Percentiles rank a stretch among this genome's conserved stretches.
These are phyloP conservation scores for Tetramorium bicarinatum DNA, from an alignment of 2,888 invertebrate species.

Conservation along the genomic window DNA sequence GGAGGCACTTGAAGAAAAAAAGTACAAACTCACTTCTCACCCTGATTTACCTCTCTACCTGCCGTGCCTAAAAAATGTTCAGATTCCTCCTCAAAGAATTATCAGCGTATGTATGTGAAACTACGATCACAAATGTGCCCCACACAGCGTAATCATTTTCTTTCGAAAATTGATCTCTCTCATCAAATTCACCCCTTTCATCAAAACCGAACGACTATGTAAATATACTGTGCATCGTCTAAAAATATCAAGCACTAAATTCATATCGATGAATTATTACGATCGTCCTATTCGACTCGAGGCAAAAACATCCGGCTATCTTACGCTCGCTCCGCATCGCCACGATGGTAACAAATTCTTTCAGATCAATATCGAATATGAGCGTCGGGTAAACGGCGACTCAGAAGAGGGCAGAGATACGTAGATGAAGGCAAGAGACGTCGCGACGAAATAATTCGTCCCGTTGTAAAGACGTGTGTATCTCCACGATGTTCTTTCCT, in stretches of 20 bases:
- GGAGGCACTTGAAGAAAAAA: conserved; percentile 69
- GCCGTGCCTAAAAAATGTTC: conserved; percentile 7
- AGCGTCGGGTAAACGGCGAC: conserved; percentile 34
- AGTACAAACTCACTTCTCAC: conserved; percentile 77
- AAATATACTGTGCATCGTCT: conserved; percentile 37
- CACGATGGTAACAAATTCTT: conserved; percentile 44
- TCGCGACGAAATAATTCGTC: conserved; percentile 23
- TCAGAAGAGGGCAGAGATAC: neutral
- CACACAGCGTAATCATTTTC: conserved; percentile 6
- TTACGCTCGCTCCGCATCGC: conserved; percentile 16
- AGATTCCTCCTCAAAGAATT: conserved; percentile 21
- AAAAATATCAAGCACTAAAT: conserved; percentile 39
- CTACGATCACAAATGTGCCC: neutral
- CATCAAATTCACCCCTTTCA: neutral
- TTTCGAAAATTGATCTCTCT: neutral
- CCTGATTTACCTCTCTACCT: conserved; percentile 16
- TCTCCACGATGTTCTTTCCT: neutral
- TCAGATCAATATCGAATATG: conserved; percentile 56
- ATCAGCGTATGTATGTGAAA: neutral
- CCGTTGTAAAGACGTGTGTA: neutral
- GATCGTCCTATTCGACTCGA: conserved; percentile 37
- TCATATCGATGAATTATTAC: conserved; percentile 44
- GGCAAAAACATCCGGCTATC: conserved; percentile 53
- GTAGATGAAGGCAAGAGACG: neutral
- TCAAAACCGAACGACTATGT: conserved; percentile 4